phyloP scores from a whole-genome alignment of 2,113 vertebrate species.

The Rhinolophus ferrumequinum region DNA sequence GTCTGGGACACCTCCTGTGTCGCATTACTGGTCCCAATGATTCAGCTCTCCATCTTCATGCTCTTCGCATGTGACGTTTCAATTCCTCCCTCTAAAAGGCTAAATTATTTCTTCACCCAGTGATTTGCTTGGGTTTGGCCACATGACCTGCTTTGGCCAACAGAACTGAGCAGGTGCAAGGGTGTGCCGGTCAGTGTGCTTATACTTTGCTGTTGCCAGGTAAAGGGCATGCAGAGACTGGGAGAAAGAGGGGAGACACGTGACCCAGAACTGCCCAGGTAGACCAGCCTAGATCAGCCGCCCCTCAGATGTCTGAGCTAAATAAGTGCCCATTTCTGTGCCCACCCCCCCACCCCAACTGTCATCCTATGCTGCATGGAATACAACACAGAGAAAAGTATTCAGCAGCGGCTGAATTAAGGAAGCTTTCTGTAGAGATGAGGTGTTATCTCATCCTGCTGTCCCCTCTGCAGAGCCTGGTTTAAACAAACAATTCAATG shows the following conservation, averaged over 20 bases:
- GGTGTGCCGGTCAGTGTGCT: accelerated
- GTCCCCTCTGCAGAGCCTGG: background rate
- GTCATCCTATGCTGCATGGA: background rate
- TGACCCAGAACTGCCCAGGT: accelerated
- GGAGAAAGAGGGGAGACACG: no score
- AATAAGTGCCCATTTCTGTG: background rate
- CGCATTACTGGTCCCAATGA: background rate
- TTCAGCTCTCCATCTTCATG: background rate
- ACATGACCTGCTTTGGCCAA: background rate
- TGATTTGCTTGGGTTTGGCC: background rate
- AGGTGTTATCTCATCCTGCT: background rate
- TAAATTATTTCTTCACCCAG: background rate
- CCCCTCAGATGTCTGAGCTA: background rate
- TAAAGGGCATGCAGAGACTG: background rate
- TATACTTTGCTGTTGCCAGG: background rate
- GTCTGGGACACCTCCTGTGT: no score
- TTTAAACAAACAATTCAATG: background rate
- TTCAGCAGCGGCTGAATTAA: background rate
- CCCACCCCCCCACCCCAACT: no score
- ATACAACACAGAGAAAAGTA: background rate
- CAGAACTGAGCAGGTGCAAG: accelerated
- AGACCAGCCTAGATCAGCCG: background rate
- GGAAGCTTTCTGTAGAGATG: background rate
- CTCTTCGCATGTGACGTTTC: background rate
- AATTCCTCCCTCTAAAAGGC: background rate